Percentiles rank a stretch among this genome's conserved stretches.
These are phyloP conservation scores for Galemys pyrenaicus DNA, from an alignment of 2,113 vertebrate species.

Conservation along the genomic window DNA sequence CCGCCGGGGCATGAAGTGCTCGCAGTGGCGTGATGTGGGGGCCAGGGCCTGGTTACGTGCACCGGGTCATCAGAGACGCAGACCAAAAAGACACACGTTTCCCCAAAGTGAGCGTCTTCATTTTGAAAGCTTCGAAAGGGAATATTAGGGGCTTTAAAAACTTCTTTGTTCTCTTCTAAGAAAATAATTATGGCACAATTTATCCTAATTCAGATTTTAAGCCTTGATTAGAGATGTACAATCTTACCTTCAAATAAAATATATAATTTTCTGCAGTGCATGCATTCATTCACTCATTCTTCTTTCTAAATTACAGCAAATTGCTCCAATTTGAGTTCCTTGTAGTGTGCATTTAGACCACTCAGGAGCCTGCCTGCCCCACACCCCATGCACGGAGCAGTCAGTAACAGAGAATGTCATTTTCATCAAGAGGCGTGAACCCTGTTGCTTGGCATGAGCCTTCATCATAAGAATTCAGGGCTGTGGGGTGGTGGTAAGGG, in stretches of 20 bases:
- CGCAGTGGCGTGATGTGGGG: too few relatives aligned
- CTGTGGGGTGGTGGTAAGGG: too few relatives aligned
- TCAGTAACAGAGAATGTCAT: conserved; percentile 69
- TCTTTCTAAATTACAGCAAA: conserved; percentile 84
- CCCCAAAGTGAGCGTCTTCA: conserved; percentile 49
- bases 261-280: conserved; percentile 77
- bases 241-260: conserved; percentile 83
- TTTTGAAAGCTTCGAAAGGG: conserved; percentile 70
- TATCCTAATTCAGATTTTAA: conserved; percentile 83
- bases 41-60: too few relatives aligned
- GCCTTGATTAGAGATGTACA: conserved; percentile 81
- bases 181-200: conserved; percentile 83
- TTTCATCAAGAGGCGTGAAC: conserved; percentile 73
- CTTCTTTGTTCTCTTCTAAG: conserved; percentile 78
- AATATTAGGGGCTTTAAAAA: conserved; percentile 72
- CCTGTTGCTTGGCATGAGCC: conserved; percentile 52
- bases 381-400: conserved; percentile 42
- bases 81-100: conserved; percentile 45
- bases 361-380: conserved; percentile 76
- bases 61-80: neutral
- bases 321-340: conserved; percentile 84
- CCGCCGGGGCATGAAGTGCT: neutral
- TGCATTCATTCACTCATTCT: conserved; percentile 73
- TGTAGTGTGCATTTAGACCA: conserved; percentile 72
- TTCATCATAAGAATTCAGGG: too few relatives aligned